These are phyloP conservation scores for Halictus quadricinctus DNA, from an alignment of 2,888 invertebrate species.

Conservation along the genomic window DNA sequence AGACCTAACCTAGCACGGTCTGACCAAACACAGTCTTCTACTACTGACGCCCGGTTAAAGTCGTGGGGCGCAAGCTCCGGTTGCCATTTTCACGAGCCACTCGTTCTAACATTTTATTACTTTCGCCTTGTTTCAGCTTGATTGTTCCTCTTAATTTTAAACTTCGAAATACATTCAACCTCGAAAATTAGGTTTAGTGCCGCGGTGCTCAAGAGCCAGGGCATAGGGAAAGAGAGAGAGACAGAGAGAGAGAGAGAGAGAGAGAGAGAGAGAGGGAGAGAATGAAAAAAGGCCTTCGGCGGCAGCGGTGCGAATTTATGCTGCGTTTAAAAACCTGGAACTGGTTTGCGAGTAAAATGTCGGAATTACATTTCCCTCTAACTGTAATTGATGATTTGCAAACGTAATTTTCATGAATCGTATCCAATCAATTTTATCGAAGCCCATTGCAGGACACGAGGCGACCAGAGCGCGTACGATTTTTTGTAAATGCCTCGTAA, in stretches of 20 bases:
- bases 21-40: slow-evolving; percentile 15
- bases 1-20: slow-evolving; percentile 8
- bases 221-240: not conserved
- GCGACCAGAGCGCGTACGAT: not conserved
- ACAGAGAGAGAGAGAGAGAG: not conserved
- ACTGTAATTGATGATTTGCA: not conserved
- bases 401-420: not conserved
- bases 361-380: not conserved
- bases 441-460: not conserved
- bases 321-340: slow-evolving; percentile 1
- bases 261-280: not conserved
- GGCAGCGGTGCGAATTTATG: not conserved
- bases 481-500: not conserved
- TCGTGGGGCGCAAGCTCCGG: not conserved
- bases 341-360: not conserved
- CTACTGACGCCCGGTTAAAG: not conserved
- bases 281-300: not conserved
- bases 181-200: slow-evolving; percentile 28
- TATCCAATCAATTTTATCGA: slow-evolving; percentile 11
- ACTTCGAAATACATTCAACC: slow-evolving; percentile 29
- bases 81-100: slow-evolving; percentile 3
- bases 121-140: slow-evolving; percentile 13
- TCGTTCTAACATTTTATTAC: slow-evolving; percentile 22
- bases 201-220: not conserved
- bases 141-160: slow-evolving; percentile 31